These are phyloP conservation scores for Hypsopygia costalis DNA, from an alignment of 2,888 invertebrate genomes.

Conservation along the genomic window DNA sequence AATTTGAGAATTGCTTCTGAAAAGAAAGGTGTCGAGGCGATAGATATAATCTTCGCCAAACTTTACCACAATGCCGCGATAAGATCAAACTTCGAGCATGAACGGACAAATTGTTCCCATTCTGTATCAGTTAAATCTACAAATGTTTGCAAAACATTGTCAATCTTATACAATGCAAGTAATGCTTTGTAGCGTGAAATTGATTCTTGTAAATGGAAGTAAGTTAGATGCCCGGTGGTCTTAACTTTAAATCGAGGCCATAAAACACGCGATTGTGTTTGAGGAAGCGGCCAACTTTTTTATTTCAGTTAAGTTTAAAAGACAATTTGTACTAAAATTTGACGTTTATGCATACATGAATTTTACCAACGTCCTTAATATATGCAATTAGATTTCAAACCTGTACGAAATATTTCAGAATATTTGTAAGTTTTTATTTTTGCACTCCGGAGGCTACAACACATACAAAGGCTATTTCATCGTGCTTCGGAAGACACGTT, in stretches of 20 bases:
- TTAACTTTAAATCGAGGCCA: background rate
- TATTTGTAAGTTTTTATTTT: no score
- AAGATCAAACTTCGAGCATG: conserved; percentile 64
- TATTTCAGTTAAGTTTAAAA: no score
- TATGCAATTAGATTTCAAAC: no score
- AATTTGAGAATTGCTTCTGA: conserved; percentile 31
- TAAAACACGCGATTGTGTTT: no score
- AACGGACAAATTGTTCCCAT: conserved; percentile 65
- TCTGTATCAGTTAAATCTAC: conserved; percentile 48
- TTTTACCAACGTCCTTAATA: no score
- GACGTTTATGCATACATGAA: no score
- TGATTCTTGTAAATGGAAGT: conserved; percentile 36
- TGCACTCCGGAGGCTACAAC: no score
- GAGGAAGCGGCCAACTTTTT: no score
- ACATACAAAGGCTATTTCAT: no score
- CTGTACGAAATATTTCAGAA: no score
- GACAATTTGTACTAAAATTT: no score
- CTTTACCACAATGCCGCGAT: conserved; percentile 59
- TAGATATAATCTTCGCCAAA: conserved; percentile 51
- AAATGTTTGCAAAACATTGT: conserved; percentile 73
- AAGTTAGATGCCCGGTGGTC: conserved; percentile 7
- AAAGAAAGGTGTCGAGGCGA: conserved; percentile 42
- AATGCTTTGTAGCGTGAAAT: conserved; percentile 59
- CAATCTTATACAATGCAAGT: conserved; percentile 49
- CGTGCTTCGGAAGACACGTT: no score